Base-by-base conservation (phyloP, 2,113 vertebrate species). In the Pycnonotus jocosus region DNA sequence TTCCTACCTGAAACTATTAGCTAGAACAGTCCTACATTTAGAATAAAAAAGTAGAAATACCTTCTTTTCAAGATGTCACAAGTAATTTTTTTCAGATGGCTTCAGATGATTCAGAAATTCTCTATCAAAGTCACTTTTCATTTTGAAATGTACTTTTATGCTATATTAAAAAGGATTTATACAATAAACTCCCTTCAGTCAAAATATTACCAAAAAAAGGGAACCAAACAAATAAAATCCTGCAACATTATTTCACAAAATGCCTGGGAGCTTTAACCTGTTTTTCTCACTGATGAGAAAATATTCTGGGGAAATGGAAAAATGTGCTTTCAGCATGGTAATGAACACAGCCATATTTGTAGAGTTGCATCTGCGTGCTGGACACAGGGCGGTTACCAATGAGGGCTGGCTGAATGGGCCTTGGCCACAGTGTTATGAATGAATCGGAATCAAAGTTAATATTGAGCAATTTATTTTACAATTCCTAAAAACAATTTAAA, bases 371-470 rank as follows among this genome's bases (percentile, higher is more conserved):
- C 35, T 18, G 5, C 1, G 0, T 44, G 64, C 19, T 42, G 62
- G 35, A 33, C 6, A 20, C 1, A 23, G 78, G 31, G 15, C 2
- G 0, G 2, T 37, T 25, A 31, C 11, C 35, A 30, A 3, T 0
- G 1, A 45, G 44, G 7, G 28, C 8, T 51, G 1, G 1, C 18
- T 31, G 35, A 35, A 25, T 0, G 15, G 38, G 30, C 27, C 14
- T 50, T 51, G 45, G 37, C 28, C 24, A 10, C 7, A 38, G 38
- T 11, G 38, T n/a, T n/a, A n/a, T n/a, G n/a, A n/a, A n/a, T n/a
- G n/a, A n/a, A n/a, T n/a, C n/a, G n/a, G n/a, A n/a, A n/a, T n/a
- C n/a, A n/a, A n/a, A n/a, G n/a, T n/a, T n/a, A n/a, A n/a, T n/a
- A n/a, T n/a, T n/a, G n/a, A n/a, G n/a, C n/a, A n/a, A n/a, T n/a